Conservation (phyloP, 1,140 invertebrate genomes). For the Berghia stephanieae region DNA sequence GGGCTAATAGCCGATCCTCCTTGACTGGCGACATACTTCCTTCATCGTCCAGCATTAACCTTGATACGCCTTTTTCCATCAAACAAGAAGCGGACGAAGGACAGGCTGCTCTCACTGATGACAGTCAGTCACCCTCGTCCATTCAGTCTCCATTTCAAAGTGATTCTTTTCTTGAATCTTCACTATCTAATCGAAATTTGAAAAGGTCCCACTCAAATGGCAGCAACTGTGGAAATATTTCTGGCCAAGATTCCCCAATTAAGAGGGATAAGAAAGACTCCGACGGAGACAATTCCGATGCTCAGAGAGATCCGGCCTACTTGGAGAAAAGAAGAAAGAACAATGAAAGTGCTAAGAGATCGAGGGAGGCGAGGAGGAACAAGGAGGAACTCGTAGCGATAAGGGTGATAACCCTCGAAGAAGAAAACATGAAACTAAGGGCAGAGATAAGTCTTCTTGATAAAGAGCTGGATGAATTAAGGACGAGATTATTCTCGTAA, state of each 20-base stretch:
- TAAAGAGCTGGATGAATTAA: constrained; percentile 41
- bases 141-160: not conserved
- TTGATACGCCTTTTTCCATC: not conserved
- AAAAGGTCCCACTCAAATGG: not conserved
- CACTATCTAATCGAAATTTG: not conserved
- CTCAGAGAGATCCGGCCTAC: constrained; percentile 64
- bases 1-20: no score
- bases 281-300: no score
- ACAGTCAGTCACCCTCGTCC: not conserved
- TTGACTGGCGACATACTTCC: no score
- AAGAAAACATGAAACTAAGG: constrained; percentile 65
- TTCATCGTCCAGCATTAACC: no score
- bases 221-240: not conserved
- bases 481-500: not conserved
- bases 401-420: constrained; percentile 61
- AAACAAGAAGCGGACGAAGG: constrained; percentile 9
- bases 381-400: constrained; percentile 80
- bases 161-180: no score
- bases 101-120: not conserved
- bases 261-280: no score
- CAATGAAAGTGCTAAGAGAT: constrained; percentile 67
- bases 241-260: not conserved
- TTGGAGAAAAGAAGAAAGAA: constrained; percentile 68
- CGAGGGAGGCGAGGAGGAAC: constrained; percentile 61
- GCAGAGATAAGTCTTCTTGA: constrained; percentile 60